Percentiles rank a stretch among this genome's conserved stretches.
These are phyloP conservation scores for Heliconius melpomene DNA, from an alignment of 1,140 invertebrate species.

Conservation along the genomic window DNA sequence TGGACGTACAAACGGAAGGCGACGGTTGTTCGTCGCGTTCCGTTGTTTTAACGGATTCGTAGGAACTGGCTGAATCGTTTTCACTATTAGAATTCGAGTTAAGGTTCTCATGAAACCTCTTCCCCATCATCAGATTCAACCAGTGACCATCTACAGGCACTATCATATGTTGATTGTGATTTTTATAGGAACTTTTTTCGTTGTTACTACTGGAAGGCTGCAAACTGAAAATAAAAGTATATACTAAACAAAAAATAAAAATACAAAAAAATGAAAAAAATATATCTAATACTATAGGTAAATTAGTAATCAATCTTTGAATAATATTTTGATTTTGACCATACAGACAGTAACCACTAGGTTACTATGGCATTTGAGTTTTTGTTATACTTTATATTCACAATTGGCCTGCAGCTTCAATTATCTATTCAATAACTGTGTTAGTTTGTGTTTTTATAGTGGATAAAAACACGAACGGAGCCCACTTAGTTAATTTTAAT, in stretches of 20 bases:
- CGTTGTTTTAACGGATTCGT: constrained; percentile 66
- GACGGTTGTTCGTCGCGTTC: constrained; percentile 64
- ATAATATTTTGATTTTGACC: no score
- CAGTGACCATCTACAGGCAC: constrained; percentile 81
- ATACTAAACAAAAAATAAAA: background rate
- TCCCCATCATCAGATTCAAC: constrained; percentile 82
- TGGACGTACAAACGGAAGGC: constrained; percentile 53
- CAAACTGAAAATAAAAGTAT: constrained; percentile 57
- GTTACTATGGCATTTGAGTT: no score
- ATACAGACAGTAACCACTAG: no score
- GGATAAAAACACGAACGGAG: no score
- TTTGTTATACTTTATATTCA: background rate
- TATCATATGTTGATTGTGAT: constrained; percentile 72
- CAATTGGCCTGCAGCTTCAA: no score
- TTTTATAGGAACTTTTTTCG: constrained; percentile 77
- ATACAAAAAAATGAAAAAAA: no score
- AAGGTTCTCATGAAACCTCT: constrained; percentile 81
- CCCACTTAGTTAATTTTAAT: no score
- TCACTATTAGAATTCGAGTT: constrained; percentile 79
- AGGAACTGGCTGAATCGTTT: constrained; percentile 78
- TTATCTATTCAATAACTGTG: no score
- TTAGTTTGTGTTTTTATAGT: no score
- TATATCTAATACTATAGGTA: no score
- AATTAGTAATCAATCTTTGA: no score
- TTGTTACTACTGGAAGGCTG: constrained; percentile 76